These are phyloP conservation scores for Oncorhynchus kisutch DNA, from an alignment of 2,113 vertebrate species.

Conservation along the genomic window DNA sequence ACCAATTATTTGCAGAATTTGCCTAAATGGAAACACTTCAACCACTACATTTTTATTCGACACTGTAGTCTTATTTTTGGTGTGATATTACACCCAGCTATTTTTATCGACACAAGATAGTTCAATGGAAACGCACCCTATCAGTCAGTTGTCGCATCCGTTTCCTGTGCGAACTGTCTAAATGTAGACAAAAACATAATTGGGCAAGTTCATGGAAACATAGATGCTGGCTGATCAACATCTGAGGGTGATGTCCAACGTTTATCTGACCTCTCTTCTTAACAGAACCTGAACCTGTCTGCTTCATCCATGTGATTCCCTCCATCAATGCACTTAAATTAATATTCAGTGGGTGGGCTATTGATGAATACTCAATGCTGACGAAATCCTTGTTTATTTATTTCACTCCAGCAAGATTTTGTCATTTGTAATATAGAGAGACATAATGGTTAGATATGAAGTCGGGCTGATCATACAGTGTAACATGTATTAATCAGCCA, in stretches of 20 bases:
- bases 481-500: not conserved
- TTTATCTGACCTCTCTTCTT: not conserved
- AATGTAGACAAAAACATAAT: too few relatives aligned
- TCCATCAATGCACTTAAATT: constrained; percentile 17
- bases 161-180: too few relatives aligned
- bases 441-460: constrained; percentile 1
- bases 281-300: not conserved
- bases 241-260: not conserved
- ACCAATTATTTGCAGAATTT: too few relatives aligned
- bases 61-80: too few relatives aligned
- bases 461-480: not conserved
- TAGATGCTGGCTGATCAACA: not conserved
- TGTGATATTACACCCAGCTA: too few relatives aligned
- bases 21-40: too few relatives aligned
- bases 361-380: constrained; percentile 18
- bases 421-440: constrained; percentile 9
- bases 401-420: constrained; percentile 8
- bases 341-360: constrained; percentile 16
- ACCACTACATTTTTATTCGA: too few relatives aligned
- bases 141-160: too few relatives aligned
- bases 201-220: too few relatives aligned
- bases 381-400: constrained; percentile 18
- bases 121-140: too few relatives aligned
- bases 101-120: too few relatives aligned
- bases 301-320: not conserved